Conservation (phyloP, 30 jellyfish, hydroid and myxozoan species). For the Rhopilema esculentum region DNA sequence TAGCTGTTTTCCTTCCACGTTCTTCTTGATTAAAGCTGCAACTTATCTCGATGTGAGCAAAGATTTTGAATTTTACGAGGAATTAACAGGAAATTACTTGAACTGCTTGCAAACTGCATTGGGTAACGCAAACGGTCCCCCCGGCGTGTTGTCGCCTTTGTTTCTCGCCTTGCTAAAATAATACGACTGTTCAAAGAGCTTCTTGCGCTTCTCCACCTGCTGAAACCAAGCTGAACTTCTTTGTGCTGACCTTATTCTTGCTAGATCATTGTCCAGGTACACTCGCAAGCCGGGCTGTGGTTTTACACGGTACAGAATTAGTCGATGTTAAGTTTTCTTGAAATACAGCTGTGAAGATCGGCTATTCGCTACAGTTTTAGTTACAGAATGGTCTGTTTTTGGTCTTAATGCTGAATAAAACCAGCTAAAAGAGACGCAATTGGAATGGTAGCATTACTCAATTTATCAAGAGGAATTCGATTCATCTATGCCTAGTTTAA, state of each 20-base stretch:
- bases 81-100: not conserved
- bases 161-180: conserved; percentile 8
- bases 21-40: not conserved
- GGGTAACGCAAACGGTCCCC: not conserved
- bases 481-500: conserved; percentile 60
- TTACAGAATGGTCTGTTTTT: not conserved
- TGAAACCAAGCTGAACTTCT: conserved; percentile 2
- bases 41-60: not conserved
- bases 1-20: not conserved
- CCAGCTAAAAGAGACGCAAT: not conserved
- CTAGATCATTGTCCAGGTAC: not conserved
- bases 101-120: not conserved
- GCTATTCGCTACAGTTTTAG: not conserved
- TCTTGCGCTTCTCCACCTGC: conserved; percentile 17
- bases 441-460: not conserved
- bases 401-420: not conserved
- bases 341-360: not conserved
- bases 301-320: not conserved
- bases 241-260: conserved; percentile 26
- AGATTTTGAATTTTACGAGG: not conserved
- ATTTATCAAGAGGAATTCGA: not conserved
- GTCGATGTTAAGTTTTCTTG: not conserved
- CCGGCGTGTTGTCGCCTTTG: conserved; percentile 1
- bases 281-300: not conserved
- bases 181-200: conserved; percentile 11